Base-by-base conservation (phyloP, 1,140 invertebrate genomes). In the Diorhabda elongata region DNA sequence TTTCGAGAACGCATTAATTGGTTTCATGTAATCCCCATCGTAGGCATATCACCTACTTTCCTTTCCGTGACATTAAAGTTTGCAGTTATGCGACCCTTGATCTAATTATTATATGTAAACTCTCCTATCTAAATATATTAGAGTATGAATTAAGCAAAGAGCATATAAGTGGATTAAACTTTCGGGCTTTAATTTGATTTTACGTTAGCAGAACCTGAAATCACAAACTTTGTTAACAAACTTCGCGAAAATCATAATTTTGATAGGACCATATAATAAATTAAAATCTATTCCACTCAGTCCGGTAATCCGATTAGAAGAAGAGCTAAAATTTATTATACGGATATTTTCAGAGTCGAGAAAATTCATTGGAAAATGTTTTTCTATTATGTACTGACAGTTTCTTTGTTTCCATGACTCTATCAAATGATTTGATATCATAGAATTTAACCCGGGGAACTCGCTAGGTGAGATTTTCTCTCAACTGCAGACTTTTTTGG, bases 81-180 rank as follows among this genome's bases (percentile, higher is more conserved):
- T 52, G 3, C 47, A 52, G 47, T n/a, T 8, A 8, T 52, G n/a
- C 47, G 47, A 52, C 47, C 47, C 47, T 52, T 52, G 47, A 52
- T n/a, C 47, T 52, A 2, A 52, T 52, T 52, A 52, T 52, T 52
- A n/a, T 52, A 52, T 52, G 47, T n/a, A 52, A 52, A 52, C 47
- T 52, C n/a, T n/a, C 47, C 47, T 11, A n/a, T 62, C 44, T 11
- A 47, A 62, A 62, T 62, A 61, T 62, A 62, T 62, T 62, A 62
- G 8, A 62, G 0, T 6, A 44, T 0, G 44, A 43, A 62, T 62
- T 44, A 5, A 44, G 61, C 61, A 59, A 62, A 62, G 61, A 62
- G 61, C 43, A 62, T 44, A 44, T 62, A 62, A 62, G 61, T 62
- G 61, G 44, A 62, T 62, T 62, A 62, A 62, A 62, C 61, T 44